Evolutionary conservation across 2,888 invertebrate genomes (phyloP).

Genomic region (Lithophane leautieri): DNA sequence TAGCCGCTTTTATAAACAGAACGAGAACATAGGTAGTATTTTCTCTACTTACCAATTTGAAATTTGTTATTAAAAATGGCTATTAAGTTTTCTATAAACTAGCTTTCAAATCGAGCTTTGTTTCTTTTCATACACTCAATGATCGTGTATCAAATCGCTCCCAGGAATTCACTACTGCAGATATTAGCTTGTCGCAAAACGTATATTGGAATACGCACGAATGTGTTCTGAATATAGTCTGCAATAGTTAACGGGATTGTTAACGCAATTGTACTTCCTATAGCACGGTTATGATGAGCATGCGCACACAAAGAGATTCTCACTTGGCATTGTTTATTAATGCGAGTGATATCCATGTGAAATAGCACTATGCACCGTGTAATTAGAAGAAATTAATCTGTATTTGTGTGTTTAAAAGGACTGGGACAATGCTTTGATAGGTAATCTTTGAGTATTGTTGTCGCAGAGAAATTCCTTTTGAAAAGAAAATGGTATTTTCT

Average conservation of each 20-base stretch:
- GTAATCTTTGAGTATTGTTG: conserved; percentile 20
- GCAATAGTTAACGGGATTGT: conserved; percentile 78
- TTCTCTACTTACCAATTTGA: not conserved
- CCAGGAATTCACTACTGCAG: conserved; percentile 4
- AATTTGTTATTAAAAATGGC: not conserved
- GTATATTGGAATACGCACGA: conserved; percentile 41
- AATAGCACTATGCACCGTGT: conserved; percentile 42
- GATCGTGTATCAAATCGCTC: not conserved
- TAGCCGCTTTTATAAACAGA: not conserved
- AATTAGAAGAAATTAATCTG: conserved; percentile 39
- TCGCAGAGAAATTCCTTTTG: not conserved
- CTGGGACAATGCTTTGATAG: conserved; percentile 17
- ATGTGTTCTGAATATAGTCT: conserved; percentile 49
- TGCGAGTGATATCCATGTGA: conserved; percentile 70
- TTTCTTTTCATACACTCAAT: not conserved
- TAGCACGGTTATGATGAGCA: conserved; percentile 80
- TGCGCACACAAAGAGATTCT: conserved; percentile 78
- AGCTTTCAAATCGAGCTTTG: not conserved
- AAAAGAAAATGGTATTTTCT: not conserved
- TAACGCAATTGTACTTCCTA: conserved; percentile 83
- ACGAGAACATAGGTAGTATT: not conserved
- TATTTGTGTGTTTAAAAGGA: conserved; percentile 19
- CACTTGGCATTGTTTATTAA: conserved; percentile 80
- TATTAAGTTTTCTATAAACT: not conserved
- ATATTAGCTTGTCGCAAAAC: conserved; percentile 31